Base-by-base conservation (phyloP, 2,113 vertebrate species). In the Ptilorrhoa leucosticta region DNA sequence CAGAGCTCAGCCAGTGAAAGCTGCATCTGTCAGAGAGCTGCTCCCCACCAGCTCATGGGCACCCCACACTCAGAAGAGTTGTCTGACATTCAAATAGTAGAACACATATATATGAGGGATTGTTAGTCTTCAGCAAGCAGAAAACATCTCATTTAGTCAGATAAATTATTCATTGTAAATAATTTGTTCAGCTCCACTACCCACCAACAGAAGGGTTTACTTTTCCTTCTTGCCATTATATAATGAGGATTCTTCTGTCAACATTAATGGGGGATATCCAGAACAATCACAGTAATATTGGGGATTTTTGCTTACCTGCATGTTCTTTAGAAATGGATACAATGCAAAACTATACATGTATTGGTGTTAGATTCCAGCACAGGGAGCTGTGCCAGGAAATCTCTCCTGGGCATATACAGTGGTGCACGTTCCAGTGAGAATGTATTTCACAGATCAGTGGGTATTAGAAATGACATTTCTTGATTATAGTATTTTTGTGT, bases 101-200 rank as follows among this genome's bases (percentile, higher is more conserved):
- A 84, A 83, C 75, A 71, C 4, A 1, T 42, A 42, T 64, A 35
- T 92, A 51, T 95, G 47, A 51, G 61, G 44, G 61, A 73, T 44
- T 44, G n/a, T 28, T 76, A 47, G 54, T 84, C 61, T 85, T 78
- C 92, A 89, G 56, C 27, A 80, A 89, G 83, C 51, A 78, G 51
- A 60, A 94, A 95, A 39, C 44, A 37, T 75, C 72, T 94, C 71
- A 95, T 91, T 87, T 73, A 93, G 50, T 86, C 63, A 61, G 80
- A 78, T 89, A 87, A 94, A 91, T 94, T 84, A 94, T 96, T 94
- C 56, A 94, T 75, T 75, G 31, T 77, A 83, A 89, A 78, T 71
- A 84, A 95, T 95, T 87, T 92, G 80, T 92, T 94, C 72, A 35
- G 51, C 68, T 95, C 30, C 44, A 48, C 30, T 87, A 48, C 22